Evolutionary conservation across 1,140 invertebrate genomes (phyloP), one percentile per base, ranked within the genome.

Genomic region (Meloidogyne hapla): DNA sequence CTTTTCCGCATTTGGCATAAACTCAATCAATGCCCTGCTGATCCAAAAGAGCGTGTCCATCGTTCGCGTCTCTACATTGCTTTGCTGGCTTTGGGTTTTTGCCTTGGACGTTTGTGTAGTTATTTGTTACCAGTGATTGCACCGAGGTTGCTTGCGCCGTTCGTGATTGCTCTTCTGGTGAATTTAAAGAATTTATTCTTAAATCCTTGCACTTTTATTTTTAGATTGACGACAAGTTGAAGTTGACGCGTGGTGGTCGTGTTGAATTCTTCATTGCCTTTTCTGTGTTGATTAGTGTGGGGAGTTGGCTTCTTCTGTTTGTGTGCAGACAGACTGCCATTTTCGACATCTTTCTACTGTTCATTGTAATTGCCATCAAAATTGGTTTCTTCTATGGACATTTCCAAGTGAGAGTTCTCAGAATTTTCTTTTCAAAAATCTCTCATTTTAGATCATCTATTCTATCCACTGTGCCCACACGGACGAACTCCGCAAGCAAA

Each of bases 61-160:
- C 48, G 48, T 56, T 56, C 48, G 5, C 48, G 48, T 56, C 48
- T 56, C 48, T 56, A n/a, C 48, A 56, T 56, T 56, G 48, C 48
- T 9, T 56, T 56, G 48, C 1, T 21, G 18, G 48, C 48, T 56
- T 56, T 56, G n/a, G 48, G 48, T 15, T 56, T 56, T 56, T 56
- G 48, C 48, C 48, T 56, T 56, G 48, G 48, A 4, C 48, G 48
- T 56, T 56, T 56, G 48, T 56, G 48, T 56, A 21, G n/a, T 56
- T 56, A 56, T 56, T 56, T 56, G 18, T 56, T 56, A n/a, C 48
- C 48, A 56, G 48, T 56, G n/a, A 56, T 56, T n/a, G 48, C 48
- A n/a, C 48, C 48, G n/a, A 56, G 48, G 6, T 5, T 56, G 48
- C n/a, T 56, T 56, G 5, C 48, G n/a, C 48, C 48, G 48, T 56